Evolutionary conservation across 2,113 vertebrate genomes (phyloP).

Genomic region (Coptodon bakossiorum): DNA sequence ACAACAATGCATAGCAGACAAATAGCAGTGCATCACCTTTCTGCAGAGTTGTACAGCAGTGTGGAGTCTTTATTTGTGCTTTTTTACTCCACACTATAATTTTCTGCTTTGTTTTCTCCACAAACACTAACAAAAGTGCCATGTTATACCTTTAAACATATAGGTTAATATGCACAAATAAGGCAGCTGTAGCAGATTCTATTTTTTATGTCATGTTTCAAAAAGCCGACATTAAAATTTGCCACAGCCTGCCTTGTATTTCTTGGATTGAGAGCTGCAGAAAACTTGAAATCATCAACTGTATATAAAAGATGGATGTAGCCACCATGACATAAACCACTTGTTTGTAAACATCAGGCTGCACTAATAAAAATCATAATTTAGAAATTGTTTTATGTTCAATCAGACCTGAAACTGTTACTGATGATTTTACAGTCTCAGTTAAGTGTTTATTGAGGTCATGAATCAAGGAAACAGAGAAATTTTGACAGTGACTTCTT

Average conservation of each 20-base stretch:
- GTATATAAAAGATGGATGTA: not conserved
- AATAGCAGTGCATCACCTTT: not conserved
- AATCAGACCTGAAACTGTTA: not conserved
- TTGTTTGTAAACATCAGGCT: not conserved
- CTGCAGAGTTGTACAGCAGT: not conserved
- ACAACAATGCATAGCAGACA: not conserved
- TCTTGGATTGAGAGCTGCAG: not conserved
- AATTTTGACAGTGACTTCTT: fast-evolving
- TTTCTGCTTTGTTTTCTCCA: not conserved
- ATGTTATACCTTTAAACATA: not conserved
- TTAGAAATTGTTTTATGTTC: not conserved
- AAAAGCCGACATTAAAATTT: not conserved
- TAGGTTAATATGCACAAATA: not conserved
- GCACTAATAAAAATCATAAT: not conserved
- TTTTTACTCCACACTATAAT: fast-evolving
- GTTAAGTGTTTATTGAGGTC: not conserved
- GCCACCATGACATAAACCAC: not conserved
- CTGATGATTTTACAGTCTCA: not conserved
- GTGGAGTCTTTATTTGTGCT: not conserved
- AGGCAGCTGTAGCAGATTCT: fast-evolving
- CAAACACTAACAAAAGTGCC: not conserved
- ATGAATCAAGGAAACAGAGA: not conserved
- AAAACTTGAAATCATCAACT: not conserved
- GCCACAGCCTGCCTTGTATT: not conserved
- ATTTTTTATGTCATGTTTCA: not conserved